Evolutionary conservation across 1,140 invertebrate species (phyloP).

Genomic region (Trichonephila clavipes): DNA sequence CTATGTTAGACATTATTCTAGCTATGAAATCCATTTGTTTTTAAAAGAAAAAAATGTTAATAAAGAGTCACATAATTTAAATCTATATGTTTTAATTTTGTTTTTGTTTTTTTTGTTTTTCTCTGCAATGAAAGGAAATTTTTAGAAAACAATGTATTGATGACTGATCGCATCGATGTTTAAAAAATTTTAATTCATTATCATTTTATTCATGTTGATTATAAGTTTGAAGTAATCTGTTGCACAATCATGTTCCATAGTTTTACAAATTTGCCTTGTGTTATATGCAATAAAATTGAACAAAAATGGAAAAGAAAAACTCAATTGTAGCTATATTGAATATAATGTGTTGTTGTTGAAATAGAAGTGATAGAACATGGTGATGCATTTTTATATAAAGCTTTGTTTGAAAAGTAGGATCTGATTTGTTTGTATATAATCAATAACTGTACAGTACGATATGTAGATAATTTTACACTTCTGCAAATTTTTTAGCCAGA

Average conservation of each 20-base stretch:
- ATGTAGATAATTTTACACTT: slow-evolving; percentile 72
- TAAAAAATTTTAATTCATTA: too few species aligned
- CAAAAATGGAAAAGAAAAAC: not conserved
- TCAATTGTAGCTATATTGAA: slow-evolving; percentile 16
- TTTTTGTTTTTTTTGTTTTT: too few species aligned
- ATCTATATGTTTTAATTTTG: too few species aligned
- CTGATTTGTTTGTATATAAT: slow-evolving; percentile 73
- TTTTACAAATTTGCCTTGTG: not conserved
- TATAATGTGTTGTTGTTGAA: slow-evolving; percentile 35
- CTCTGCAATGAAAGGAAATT: too few species aligned
- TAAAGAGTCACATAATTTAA: too few species aligned
- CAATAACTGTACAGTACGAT: slow-evolving; percentile 49
- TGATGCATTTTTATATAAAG: slow-evolving; percentile 24
- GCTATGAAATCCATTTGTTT: too few species aligned
- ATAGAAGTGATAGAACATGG: slow-evolving; percentile 41
- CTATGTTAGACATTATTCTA: too few species aligned
- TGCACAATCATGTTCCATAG: not conserved
- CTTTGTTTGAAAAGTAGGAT: slow-evolving; percentile 44
- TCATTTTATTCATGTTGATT: not conserved
- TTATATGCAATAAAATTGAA: slow-evolving; percentile 20
- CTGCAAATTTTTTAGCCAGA: slow-evolving; percentile 68
- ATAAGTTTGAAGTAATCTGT: not conserved
- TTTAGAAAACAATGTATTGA: too few species aligned
- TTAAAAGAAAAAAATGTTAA: too few species aligned
- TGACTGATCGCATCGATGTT: too few species aligned